Evolutionary conservation across 2,797 vertebrate genomes (phyloP).

Genomic region (Urocyon cinereoargenteus): DNA sequence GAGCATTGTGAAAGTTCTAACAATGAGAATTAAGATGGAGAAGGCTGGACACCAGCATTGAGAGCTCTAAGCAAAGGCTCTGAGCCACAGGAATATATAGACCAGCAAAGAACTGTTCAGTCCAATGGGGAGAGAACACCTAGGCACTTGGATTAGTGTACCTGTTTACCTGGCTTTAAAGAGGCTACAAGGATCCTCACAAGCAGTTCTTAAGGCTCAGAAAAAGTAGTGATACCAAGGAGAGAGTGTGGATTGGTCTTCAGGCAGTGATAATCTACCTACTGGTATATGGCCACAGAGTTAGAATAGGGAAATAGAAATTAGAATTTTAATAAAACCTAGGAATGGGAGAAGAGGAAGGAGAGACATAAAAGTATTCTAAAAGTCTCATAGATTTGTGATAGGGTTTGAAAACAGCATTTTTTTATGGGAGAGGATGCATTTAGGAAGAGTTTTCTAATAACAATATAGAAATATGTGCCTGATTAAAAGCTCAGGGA

Average conservation of each 20-base stretch:
- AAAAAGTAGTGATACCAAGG: no score
- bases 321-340: not conserved
- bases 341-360: not conserved
- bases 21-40: not conserved
- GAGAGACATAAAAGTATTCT: not conserved
- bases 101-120: not conserved
- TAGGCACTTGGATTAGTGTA: not conserved
- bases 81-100: not conserved
- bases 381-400: not conserved
- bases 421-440: not conserved
- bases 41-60: not conserved
- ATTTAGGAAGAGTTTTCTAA: constrained; percentile 14
- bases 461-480: not conserved
- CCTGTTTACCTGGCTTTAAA: no score
- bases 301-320: not conserved
- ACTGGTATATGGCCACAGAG: not conserved
- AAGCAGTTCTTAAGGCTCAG: not conserved
- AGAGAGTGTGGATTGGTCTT: not conserved
- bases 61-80: not conserved
- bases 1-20: not conserved
- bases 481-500: not conserved
- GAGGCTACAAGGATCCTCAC: not conserved
- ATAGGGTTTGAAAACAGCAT: not conserved
- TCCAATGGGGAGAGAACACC: not conserved
- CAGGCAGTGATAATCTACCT: not conserved